Evolutionary conservation across 2,113 vertebrate species (phyloP).

Genomic region (Cryptoleucopteryx plumbea): DNA sequence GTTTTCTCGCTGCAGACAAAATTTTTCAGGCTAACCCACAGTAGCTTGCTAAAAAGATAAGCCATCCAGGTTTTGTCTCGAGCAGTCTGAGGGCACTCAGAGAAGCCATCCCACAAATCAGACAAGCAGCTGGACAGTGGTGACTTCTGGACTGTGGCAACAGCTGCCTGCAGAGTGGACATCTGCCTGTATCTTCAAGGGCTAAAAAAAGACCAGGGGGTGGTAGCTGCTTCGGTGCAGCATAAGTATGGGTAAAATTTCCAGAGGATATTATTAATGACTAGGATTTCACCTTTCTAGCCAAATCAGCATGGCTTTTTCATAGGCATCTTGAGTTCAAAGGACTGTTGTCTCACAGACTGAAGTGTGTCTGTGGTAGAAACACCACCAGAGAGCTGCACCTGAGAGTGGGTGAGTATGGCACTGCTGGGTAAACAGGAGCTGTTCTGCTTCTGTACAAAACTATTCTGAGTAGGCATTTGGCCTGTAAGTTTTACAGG

Average conservation of each 20-base stretch:
- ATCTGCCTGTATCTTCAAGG: not conserved
- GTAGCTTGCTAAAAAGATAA: not conserved
- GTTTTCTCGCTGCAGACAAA: not conserved
- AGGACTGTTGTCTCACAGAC: not conserved
- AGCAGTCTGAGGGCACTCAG: not conserved
- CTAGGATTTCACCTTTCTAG: not conserved
- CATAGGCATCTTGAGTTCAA: not conserved
- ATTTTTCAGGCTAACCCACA: not conserved
- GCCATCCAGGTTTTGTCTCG: not conserved
- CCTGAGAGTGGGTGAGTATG: not conserved
- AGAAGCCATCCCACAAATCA: not conserved
- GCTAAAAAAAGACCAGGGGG: not conserved
- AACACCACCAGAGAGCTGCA: accelerated
- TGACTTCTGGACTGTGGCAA: not conserved
- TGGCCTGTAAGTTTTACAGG: not conserved
- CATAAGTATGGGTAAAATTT: not conserved
- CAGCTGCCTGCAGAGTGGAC: not conserved
- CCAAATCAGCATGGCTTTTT: not conserved
- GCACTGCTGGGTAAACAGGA: not conserved
- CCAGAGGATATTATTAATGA: not conserved
- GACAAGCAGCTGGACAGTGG: not conserved
- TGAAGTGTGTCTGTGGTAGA: not conserved
- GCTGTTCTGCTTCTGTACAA: not conserved
- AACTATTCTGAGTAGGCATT: not conserved
- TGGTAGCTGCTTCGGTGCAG: not conserved